phyloP scores from a whole-genome alignment of 1,140 invertebrate species.

The Drosophila azteca region DNA sequence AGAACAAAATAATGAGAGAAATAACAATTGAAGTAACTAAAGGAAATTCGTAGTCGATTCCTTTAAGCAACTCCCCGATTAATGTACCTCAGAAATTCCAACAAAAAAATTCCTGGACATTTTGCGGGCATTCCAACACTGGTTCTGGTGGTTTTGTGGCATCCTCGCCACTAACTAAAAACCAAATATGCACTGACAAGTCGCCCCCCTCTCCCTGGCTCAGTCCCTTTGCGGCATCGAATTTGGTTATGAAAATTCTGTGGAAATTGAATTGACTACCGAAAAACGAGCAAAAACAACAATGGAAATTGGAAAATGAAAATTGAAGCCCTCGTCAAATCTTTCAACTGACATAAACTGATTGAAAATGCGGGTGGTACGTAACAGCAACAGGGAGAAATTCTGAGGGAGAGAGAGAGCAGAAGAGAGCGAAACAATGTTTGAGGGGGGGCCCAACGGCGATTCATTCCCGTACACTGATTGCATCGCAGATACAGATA shows the following conservation, averaged over 20 bases:
- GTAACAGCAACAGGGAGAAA: neutral
- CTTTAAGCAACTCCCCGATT: neutral
- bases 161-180: neutral
- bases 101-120: neutral
- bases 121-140: neutral
- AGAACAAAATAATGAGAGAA: neutral
- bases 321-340: slow-evolving; percentile 57
- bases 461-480: slow-evolving; percentile 26
- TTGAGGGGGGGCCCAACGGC: slow-evolving; percentile 30
- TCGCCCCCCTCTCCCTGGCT: neutral
- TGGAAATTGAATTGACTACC: slow-evolving; percentile 71
- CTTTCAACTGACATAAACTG: slow-evolving; percentile 61
- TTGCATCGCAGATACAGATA: slow-evolving; percentile 29
- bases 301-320: slow-evolving; percentile 19
- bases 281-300: slow-evolving; percentile 40
- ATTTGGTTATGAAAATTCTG: slow-evolving; percentile 50
- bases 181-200: slow-evolving; percentile 19
- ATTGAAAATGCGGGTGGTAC: slow-evolving; percentile 66
- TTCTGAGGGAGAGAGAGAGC: neutral
- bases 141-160: neutral
- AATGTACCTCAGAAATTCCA: neutral
- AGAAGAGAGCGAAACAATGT: slow-evolving; percentile 6
- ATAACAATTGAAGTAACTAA: too few relatives aligned
- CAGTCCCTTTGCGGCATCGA: slow-evolving; percentile 12
- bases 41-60: too few relatives aligned